phyloP scores from a whole-genome alignment of 2,888 invertebrate species.

The Anaspis maculata region DNA sequence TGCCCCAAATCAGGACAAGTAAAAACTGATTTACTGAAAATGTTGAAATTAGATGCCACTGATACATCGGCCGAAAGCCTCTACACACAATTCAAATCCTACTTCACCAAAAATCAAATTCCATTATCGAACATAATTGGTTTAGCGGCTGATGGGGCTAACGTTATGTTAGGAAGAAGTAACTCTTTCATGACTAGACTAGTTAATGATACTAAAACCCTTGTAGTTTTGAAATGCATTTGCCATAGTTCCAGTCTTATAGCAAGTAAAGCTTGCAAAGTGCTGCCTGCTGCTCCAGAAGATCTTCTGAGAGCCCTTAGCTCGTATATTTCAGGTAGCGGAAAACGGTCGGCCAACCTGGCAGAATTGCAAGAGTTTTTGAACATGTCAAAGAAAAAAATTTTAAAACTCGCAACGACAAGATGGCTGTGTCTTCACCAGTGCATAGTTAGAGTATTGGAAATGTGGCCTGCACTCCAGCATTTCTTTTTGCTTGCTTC shows the following conservation, averaged over 20 bases:
- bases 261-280: not conserved
- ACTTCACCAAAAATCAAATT: not conserved
- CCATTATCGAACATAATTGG: not conserved
- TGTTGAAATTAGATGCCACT: not conserved
- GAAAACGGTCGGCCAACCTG: not conserved
- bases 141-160: not conserved
- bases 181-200: not conserved
- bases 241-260: not conserved
- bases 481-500: too few relatives aligned
- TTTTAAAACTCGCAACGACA: not conserved
- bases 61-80: not conserved
- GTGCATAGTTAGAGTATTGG: not conserved
- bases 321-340: not conserved
- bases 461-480: not conserved
- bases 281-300: not conserved
- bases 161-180: not conserved
- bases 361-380: not conserved
- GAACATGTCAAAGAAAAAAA: not conserved
- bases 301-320: not conserved
- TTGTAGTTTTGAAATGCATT: not conserved
- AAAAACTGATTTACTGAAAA: not conserved
- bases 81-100: not conserved
- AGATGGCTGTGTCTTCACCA: not conserved
- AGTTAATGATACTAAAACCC: not conserved
- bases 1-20: not conserved